phyloP scores from a whole-genome alignment of 1,140 invertebrate species.

The Leptinotarsa texana region DNA sequence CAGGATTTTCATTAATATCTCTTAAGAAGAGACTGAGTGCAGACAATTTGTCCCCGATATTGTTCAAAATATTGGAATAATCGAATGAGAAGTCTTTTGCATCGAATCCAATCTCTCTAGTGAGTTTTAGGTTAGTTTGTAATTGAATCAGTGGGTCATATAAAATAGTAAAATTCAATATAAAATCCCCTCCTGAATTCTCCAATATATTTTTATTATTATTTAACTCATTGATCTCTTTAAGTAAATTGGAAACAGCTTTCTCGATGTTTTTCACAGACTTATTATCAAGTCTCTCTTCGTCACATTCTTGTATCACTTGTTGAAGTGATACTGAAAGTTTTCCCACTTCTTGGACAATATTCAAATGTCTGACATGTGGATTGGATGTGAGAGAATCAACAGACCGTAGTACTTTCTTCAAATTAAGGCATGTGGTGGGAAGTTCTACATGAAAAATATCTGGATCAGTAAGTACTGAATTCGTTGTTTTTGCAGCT shows the following conservation, averaged over 20 bases:
- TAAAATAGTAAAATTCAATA: conserved; percentile 27
- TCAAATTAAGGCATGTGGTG: conserved; percentile 24
- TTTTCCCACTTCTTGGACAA: conserved; percentile 12
- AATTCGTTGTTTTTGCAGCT: conserved; percentile 16
- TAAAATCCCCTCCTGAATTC: conserved; percentile 19
- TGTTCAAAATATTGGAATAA: conserved; percentile 30
- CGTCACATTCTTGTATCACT: conserved; percentile 31
- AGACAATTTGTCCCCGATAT: conserved; percentile 32
- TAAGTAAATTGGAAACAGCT: conserved; percentile 12
- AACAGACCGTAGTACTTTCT: conserved; percentile 8
- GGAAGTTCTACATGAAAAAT: conserved; percentile 32
- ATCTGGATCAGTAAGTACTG: conserved; percentile 21
- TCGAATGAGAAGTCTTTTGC: conserved; percentile 34
- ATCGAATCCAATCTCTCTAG: conserved; percentile 32
- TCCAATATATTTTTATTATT: conserved; percentile 16
- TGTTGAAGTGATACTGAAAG: conserved; percentile 10
- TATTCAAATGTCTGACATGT: conserved; percentile 9
- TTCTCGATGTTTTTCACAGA: conserved; percentile 29
- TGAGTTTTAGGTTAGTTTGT: conserved; percentile 28
- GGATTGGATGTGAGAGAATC: conserved; percentile 18
- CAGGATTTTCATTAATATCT: conserved; percentile 25
- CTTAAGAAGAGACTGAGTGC: conserved; percentile 28
- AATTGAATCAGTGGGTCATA: conserved; percentile 26
- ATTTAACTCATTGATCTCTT: conserved; percentile 7
- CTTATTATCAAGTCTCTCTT: conserved; percentile 35